A percentile compares a stretch with the other conserved stretches of the same genome.
These are phyloP conservation scores for Melipona beecheii DNA, from an alignment of 2,888 invertebrate species.

Conservation along the genomic window DNA sequence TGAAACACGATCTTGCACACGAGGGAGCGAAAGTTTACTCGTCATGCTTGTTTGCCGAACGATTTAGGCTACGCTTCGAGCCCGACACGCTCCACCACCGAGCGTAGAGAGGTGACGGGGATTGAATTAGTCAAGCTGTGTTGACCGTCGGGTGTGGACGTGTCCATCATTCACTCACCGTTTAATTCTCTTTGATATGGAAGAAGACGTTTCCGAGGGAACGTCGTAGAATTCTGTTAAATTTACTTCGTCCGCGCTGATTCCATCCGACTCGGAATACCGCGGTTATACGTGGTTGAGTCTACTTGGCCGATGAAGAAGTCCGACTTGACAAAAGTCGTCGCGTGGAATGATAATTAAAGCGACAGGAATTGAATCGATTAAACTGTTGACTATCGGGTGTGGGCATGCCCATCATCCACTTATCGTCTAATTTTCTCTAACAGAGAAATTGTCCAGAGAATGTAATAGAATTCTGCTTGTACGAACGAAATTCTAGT, in stretches of 20 bases:
- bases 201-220: not conserved
- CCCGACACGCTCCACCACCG: conserved; percentile 3
- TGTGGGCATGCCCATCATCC: too few relatives aligned
- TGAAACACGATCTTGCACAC: conserved; percentile 14
- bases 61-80: conserved; percentile 22
- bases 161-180: not conserved
- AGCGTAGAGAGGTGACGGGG: not conserved
- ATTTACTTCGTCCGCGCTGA: too few relatives aligned
- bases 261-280: too few relatives aligned
- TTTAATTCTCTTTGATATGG: not conserved
- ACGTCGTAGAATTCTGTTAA: too few relatives aligned
- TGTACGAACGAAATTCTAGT: too few relatives aligned
- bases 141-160: conserved; percentile 17
- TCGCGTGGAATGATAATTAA: conserved; percentile 24
- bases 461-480: too few relatives aligned
- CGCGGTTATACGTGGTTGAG: too few relatives aligned
- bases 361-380: not conserved
- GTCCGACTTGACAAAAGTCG: conserved; percentile 2
- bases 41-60: conserved; percentile 28
- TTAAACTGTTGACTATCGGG: too few relatives aligned
- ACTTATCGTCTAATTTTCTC: not conserved
- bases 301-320: not conserved
- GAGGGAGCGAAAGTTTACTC: conserved; percentile 14
- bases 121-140: conserved; percentile 32
- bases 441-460: too few relatives aligned